Percentiles rank a stretch among this genome's conserved stretches.
phyloP scores from a whole-genome alignment of 2,888 invertebrate genomes.

The Crematogaster levior region DNA sequence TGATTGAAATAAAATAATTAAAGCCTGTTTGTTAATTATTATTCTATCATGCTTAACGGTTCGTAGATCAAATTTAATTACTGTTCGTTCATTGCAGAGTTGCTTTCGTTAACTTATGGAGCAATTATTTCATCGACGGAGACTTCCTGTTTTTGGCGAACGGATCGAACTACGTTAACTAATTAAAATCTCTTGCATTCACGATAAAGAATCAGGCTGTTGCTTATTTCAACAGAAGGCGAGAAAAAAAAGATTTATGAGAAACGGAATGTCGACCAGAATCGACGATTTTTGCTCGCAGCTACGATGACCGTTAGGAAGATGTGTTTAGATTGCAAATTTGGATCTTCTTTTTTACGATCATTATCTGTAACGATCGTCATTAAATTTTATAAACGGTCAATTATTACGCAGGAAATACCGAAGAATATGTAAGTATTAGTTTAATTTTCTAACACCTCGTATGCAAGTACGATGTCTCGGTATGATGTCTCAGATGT shows the following conservation, averaged over 20 bases:
- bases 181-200: conserved; percentile 34
- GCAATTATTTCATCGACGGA: conserved; percentile 39
- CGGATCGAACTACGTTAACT: conserved; percentile 11
- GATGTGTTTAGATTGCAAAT: conserved; percentile 58
- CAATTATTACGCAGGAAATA: conserved; percentile 49
- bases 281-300: conserved; percentile 55
- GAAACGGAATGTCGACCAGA: conserved; percentile 6
- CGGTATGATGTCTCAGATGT: no score
- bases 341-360: conserved; percentile 41
- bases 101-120: conserved; percentile 12
- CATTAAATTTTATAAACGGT: conserved; percentile 52
- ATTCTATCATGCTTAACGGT: conserved; percentile 28
- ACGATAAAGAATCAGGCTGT: conserved; percentile 36
- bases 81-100: neutral
- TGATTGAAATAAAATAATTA: conserved; percentile 13
- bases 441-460: conserved; percentile 53
- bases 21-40: neutral
- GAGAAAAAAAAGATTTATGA: conserved; percentile 5
- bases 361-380: conserved; percentile 58
- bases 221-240: conserved; percentile 23
- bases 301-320: conserved; percentile 64
- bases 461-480: neutral
- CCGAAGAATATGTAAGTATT: conserved; percentile 51
- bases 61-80: conserved; percentile 34
- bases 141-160: conserved; percentile 16